Evolutionary conservation across 2,797 vertebrate species (phyloP).

Genomic region (Pterois miles): DNA sequence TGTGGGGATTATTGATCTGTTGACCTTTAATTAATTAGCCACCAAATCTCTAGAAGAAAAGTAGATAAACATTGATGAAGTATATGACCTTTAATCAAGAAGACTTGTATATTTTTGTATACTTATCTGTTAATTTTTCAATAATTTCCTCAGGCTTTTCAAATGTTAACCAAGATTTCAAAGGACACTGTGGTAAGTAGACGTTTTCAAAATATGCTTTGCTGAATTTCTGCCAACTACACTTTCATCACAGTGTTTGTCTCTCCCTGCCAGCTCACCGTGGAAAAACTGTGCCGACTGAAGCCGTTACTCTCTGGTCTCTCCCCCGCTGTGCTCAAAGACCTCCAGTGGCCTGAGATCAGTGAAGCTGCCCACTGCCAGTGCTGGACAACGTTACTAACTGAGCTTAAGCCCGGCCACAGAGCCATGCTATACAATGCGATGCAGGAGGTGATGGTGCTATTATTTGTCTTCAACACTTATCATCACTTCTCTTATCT

Average conservation of each 20-base stretch:
- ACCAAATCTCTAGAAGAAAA: not conserved
- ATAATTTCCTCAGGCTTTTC: slow-evolving; percentile 82
- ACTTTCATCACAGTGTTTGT: slow-evolving; percentile 23
- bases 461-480: slow-evolving; percentile 11
- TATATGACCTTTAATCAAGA: not conserved
- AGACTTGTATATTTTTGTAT: not conserved
- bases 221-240: slow-evolving; percentile 13
- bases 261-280: slow-evolving; percentile 76
- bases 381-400: slow-evolving; percentile 84
- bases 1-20: not conserved
- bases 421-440: slow-evolving; percentile 84
- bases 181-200: slow-evolving; percentile 85
- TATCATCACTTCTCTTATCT: slow-evolving; percentile 15
- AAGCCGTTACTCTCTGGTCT: slow-evolving; percentile 85
- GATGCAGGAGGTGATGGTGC: slow-evolving; percentile 80
- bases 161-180: slow-evolving; percentile 84
- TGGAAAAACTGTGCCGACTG: slow-evolving; percentile 84
- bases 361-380: slow-evolving; percentile 74
- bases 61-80: not conserved
- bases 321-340: slow-evolving; percentile 81
- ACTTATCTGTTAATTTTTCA: not conserved
- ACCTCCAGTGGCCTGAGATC: slow-evolving; percentile 74
- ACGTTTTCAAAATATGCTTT: slow-evolving; percentile 11
- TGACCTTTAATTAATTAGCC: not conserved
- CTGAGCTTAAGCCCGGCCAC: slow-evolving; percentile 83